Evolutionary conservation across 1,140 invertebrate genomes (phyloP), one percentile per base, ranked within the genome.

Genomic region (Orussus abietinus): DNA sequence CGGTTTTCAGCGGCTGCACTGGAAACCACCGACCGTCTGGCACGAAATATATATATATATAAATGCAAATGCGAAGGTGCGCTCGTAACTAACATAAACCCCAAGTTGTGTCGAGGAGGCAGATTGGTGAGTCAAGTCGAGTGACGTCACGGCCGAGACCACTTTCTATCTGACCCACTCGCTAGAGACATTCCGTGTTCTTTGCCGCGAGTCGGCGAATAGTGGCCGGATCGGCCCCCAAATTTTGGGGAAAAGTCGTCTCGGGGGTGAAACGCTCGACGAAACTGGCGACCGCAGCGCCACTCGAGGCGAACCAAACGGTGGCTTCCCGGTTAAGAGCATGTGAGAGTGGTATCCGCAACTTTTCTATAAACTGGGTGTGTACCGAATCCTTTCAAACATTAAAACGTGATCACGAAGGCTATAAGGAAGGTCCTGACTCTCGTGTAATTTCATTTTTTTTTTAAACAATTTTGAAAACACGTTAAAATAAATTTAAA

Each of bases 111-210:
- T 30, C n/a, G 15, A 39, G 17, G 18, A 10, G n/a, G 19, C 36
- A 26, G 36, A 38, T 38, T 22, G 36, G 14, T 39, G 38, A 39
- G 38, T 39, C 38, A 39, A 39, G 18, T 15, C 26, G 13, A 28
- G 12, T 20, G 28, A 30, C 18, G 35, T 19, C 28, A 41, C 28
- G 37, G 32, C 32, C 26, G 37, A 39, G 37, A 30, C 26, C 37
- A 41, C 39, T 41, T 41, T 41, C 39, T 41, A 41, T 39, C 37
- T 21, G 39, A 33, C 15, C 39, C 39, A 14, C 21, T 41, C 39
- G 22, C 37, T 39, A 26, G 37, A 39, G 15, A 25, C 25, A 39
- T 39, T 39, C 37, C 37, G 29, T 39, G 20, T 39, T 39, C 37
- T 7, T 39, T 39, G 26, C 22, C 20, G 10, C 17, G 10, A 3